phyloP scores from a whole-genome alignment of 2,113 vertebrate genomes.

The Erythrolamprus reginae region DNA sequence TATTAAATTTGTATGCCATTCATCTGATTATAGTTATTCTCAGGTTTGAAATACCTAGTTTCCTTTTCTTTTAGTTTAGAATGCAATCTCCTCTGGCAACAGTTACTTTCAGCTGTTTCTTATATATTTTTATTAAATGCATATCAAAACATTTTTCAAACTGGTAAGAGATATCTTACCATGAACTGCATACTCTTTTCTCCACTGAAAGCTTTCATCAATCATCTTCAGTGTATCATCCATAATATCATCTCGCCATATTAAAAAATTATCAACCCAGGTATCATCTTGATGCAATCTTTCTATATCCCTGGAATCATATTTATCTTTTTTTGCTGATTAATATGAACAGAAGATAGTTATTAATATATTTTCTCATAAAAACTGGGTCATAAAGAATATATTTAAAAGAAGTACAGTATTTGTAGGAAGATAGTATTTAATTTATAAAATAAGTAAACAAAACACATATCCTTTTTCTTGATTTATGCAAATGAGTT shows the following conservation, averaged over 20 bases:
- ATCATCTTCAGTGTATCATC: conserved; percentile 95
- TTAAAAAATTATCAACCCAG: conserved; percentile 81
- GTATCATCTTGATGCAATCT: conserved; percentile 81
- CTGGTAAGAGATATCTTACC: conserved; percentile 70
- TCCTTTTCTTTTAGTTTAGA: background rate
- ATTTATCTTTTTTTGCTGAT: conserved; percentile 83
- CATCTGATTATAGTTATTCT: background rate
- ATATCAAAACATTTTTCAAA: background rate
- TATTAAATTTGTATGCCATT: background rate
- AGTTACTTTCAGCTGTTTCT: background rate
- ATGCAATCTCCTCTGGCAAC: background rate
- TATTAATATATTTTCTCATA: background rate
- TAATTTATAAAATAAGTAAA: background rate
- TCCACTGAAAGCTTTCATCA: conserved; percentile 93
- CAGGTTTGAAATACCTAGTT: background rate
- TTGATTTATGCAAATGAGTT: background rate
- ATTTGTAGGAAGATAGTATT: background rate
- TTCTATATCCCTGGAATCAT: conserved; percentile 89
- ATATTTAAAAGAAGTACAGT: background rate
- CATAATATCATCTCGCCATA: conserved; percentile 78
- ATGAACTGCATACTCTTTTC: conserved; percentile 85
- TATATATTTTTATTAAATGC: background rate
- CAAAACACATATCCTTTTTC: background rate
- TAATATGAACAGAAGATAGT: conserved; percentile 36
- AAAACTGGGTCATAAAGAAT: background rate